Evolutionary conservation across 2,797 vertebrate species (phyloP).

Genomic region (Sylvia borin): DNA sequence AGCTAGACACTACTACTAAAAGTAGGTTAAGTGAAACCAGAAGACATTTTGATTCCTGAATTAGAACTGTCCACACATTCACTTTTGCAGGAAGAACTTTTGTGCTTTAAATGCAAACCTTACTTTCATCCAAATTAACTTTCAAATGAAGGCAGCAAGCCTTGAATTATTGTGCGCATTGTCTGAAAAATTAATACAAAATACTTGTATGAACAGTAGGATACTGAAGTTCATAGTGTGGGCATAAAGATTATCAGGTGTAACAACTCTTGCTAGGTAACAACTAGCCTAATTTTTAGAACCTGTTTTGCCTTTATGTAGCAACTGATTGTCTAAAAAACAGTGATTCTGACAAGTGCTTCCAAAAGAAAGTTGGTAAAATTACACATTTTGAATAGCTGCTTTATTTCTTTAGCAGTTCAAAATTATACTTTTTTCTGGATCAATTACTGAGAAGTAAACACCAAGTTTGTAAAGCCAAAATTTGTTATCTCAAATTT

Average conservation of each 20-base stretch:
- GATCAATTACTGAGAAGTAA: background rate
- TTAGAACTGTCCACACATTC: constrained; percentile 13
- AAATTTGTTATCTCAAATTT: background rate
- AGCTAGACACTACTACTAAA: constrained; percentile 35
- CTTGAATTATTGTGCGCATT: constrained; percentile 10
- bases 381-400: background rate
- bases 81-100: background rate
- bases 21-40: constrained; percentile 45
- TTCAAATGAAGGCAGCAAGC: background rate
- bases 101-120: constrained; percentile 23
- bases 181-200: background rate
- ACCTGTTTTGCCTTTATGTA: background rate
- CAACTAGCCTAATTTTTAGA: background rate
- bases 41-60: constrained; percentile 18
- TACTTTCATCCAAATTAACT: constrained; percentile 31
- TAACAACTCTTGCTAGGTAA: background rate
- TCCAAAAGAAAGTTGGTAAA: background rate
- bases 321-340: background rate
- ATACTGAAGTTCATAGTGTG: background rate
- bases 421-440: background rate
- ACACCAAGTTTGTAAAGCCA: background rate
- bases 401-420: background rate
- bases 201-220: background rate
- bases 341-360: background rate
- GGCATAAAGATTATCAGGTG: background rate